These are phyloP conservation scores for Regulus satrapa DNA, from an alignment of 2,113 vertebrate genomes.

Conservation along the genomic window DNA sequence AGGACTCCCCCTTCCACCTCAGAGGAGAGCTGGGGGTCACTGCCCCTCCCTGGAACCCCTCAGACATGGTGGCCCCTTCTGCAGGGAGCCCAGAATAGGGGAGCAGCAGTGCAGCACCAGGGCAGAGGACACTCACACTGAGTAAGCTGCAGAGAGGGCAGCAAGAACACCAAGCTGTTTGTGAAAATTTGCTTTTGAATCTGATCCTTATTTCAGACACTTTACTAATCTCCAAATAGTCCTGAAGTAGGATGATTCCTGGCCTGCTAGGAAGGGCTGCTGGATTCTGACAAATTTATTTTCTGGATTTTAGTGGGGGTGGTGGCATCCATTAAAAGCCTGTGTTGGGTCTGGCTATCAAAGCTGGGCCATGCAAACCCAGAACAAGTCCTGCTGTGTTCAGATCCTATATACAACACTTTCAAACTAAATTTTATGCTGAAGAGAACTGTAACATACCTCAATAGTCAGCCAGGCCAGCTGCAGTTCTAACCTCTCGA, in stretches of 20 bases:
- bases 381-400: not conserved
- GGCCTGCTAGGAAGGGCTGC: not conserved
- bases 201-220: constrained; percentile 34
- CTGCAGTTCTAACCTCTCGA: not conserved
- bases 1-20: not conserved
- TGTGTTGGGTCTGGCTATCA: not conserved
- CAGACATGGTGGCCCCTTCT: rapidly evolving
- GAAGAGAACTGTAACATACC: not conserved
- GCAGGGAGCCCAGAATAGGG: not conserved
- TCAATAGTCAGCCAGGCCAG: not conserved
- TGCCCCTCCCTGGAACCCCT: not conserved
- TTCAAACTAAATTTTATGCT: not conserved
- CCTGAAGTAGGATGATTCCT: not conserved
- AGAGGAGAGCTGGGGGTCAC: not conserved
- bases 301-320: not conserved
- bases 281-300: not conserved
- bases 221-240: constrained; percentile 11
- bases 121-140: not conserved
- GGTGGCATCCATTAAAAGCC: not conserved
- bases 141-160: not conserved
- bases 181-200: not conserved
- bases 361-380: not conserved
- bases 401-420: not conserved
- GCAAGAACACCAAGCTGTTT: not conserved
- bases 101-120: not conserved